Evolutionary conservation across 2,888 invertebrate genomes (phyloP), one percentile per base, ranked within the genome.

Genomic region (Netelia virgata): DNA sequence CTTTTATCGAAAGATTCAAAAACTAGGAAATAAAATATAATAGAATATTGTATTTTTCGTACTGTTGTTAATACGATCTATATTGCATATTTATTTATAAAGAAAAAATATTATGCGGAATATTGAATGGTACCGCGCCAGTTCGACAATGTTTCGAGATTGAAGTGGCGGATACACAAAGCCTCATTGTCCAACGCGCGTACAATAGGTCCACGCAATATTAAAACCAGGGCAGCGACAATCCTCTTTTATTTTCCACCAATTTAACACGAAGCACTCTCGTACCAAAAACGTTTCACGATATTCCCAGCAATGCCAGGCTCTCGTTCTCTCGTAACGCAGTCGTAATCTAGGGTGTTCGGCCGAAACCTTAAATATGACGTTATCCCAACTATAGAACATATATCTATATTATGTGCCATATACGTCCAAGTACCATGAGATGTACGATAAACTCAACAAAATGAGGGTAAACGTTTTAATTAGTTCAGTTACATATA

Each of bases 341-440:
- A 41, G 59, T 72, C 41, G 80, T 72, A 79, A 79, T 78, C 77
- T 68, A 5, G 50, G 66, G 59, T 53, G 64, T 75, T 83, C 66
- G 50, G 41, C 16, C 59, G 43, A 59, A 79, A 73, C 72, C 59
- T 75, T 79, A 72, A 80, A 80, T 68, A 50, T 57, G 59, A 57
- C 14, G 57, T 68, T 47, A 55, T 18, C n/a, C 16, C 55, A 55
- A 18, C 18, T 55, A 55, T 55, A 18, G 3, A 3, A 16, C 8
- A 16, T n/a, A 16, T 55, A n/a, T 5, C 3, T 55, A 8, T 18
- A 50, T 50, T 14, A 50, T 50, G 50, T n/a, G 5, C 14, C 50
- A 14, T 50, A 50, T n/a, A 50, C 50, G 3, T 28, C 28, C 28
- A 28, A 28, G 28, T 53, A 47, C 18, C 20, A 20, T 23, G 9